Evolutionary conservation across 2,888 invertebrate species (phyloP).

Genomic region (Mimachlamys varia): DNA sequence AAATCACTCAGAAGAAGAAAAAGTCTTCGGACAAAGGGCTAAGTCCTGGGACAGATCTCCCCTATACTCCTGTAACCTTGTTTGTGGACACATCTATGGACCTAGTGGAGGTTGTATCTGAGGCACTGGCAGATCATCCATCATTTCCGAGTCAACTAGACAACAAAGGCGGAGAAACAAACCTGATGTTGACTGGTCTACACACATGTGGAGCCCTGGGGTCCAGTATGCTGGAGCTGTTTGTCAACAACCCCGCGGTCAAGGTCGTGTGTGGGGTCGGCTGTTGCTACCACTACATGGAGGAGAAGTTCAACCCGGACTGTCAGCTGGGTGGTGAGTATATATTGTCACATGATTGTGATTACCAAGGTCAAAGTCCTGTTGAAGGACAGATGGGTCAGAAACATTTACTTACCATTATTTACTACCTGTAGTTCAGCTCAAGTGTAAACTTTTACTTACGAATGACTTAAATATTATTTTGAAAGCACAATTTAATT

Average conservation of each 20-base stretch:
- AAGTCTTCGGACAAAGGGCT: neutral
- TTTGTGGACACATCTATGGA: conserved; percentile 65
- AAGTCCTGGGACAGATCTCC: neutral
- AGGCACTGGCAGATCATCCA: conserved; percentile 36
- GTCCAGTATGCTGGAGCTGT: conserved; percentile 88
- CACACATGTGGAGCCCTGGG: conserved; percentile 95
- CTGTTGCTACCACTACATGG: conserved; percentile 93
- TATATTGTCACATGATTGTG: neutral
- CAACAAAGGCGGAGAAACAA: conserved; percentile 28
- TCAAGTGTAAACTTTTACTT: no score
- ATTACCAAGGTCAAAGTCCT: no score
- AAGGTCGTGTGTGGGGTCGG: conserved; percentile 90
- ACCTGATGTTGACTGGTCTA: conserved; percentile 85
- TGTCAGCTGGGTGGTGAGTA: neutral
- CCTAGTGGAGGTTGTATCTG: conserved; percentile 57
- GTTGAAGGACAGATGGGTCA: no score
- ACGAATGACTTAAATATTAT: no score
- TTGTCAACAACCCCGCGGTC: conserved; percentile 83
- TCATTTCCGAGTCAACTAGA: neutral
- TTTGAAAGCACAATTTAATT: no score
- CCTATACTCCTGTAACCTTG: conserved; percentile 66
- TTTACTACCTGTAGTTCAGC: no score
- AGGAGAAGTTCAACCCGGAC: conserved; percentile 57
- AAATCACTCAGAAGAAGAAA: neutral
- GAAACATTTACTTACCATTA: no score